Base-by-base conservation (phyloP, 2,888 invertebrate genomes). In the Drosophila prostipennis region DNA sequence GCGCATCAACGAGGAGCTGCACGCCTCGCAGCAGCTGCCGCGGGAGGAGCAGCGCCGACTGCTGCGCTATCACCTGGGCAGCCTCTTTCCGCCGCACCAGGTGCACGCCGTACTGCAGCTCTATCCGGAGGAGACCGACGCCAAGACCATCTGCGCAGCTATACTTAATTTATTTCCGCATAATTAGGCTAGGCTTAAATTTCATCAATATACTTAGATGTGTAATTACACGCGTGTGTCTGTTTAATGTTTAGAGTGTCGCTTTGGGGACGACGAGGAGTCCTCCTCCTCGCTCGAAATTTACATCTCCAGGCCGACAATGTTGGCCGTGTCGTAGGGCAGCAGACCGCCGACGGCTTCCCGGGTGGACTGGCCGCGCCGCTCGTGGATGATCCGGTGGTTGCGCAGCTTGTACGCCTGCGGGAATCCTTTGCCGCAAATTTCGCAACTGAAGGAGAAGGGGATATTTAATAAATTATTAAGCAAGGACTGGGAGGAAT, bases 71-170 rank as follows among this genome's bases (percentile, higher is more conserved):
- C 97, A 98, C 91, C 93, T 99, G 74, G 95, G 96, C n/a, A 96
- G 96, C 57, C 95, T 98, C 64, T 99, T 99, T 92, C 97, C 98
- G 0, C 96, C 97, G 88, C 95, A 96, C 76, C 96, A 97, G 89
- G 98, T 98, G n/a, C 94, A 95, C 55, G 95, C 95, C 55, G 98
- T 96, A 0, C 97, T 99, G 96, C 94, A 95, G 72, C 93, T 96
- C 76, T 95, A 96, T 92, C 98, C 98, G 0, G 96, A 97, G 52
- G 98, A 98, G 91, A 96, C 95, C 26, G 96, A 98, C 92, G 96
- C 98, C 10, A 96, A 98, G 91, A 95, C 95, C 81, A 96, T 98
- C 91, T 98, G 98, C 92, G 96, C 96, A 39, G 95, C 96, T 72
- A 97, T 97, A 78, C 92, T 97, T 80, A 94, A 95, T 69, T 95